phyloP scores from a whole-genome alignment of 1,140 invertebrate genomes.

The Helicoverpa zea region DNA sequence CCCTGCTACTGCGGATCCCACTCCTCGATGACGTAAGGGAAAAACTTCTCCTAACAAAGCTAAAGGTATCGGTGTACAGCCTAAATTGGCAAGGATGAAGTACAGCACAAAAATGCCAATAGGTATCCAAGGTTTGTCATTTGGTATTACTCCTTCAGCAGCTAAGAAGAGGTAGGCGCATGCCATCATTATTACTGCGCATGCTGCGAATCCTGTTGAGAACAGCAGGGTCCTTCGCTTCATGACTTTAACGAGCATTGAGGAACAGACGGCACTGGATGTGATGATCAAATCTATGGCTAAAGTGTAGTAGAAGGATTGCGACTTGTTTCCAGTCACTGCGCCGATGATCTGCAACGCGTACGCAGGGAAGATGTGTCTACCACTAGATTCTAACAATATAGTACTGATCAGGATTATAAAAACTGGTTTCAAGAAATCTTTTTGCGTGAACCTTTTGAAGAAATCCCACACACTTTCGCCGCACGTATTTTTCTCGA shows the following conservation, averaged over 20 bases:
- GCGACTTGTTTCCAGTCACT: constrained; percentile 65
- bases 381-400: constrained; percentile 71
- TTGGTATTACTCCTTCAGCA: constrained; percentile 59
- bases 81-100: constrained; percentile 73
- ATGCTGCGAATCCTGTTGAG: constrained; percentile 63
- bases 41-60: constrained; percentile 75
- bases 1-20: constrained; percentile 64
- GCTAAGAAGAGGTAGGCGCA: constrained; percentile 67
- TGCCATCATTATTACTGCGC: constrained; percentile 58
- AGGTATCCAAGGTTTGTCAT: constrained; percentile 65
- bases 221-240: constrained; percentile 72
- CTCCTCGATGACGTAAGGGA: constrained; percentile 70
- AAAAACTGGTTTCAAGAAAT: constrained; percentile 70
- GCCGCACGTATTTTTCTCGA: constrained; percentile 22
- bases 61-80: constrained; percentile 75
- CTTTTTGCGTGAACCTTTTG: constrained; percentile 69
- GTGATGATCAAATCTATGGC: constrained; percentile 74
- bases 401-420: constrained; percentile 66
- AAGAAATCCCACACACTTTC: constrained; percentile 58
- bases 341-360: constrained; percentile 72
- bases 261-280: constrained; percentile 68
- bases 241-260: constrained; percentile 68
- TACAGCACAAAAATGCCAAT: constrained; percentile 67
- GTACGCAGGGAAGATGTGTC: constrained; percentile 76
- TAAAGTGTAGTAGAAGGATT: constrained; percentile 72